Conservation (phyloP, 2,888 invertebrate species). For the Camponotus fellah region DNA sequence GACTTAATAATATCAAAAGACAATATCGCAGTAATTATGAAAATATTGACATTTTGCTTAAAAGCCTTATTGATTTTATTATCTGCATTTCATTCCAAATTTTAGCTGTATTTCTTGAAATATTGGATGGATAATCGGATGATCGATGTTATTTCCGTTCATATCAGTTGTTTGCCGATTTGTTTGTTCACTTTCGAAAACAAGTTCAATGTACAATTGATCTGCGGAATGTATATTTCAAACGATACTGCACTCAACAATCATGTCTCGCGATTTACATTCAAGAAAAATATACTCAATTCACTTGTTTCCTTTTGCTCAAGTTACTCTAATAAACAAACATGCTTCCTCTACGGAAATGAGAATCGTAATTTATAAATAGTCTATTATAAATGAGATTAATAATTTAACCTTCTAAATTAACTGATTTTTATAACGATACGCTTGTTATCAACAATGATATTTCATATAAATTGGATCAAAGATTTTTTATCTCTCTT, state of each 20-base stretch:
- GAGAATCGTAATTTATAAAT: not conserved
- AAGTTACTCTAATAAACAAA: not conserved
- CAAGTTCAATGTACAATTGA: conserved; percentile 54
- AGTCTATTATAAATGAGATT: not conserved
- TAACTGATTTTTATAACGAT: not conserved
- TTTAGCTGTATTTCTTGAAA: not conserved
- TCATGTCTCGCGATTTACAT: not conserved
- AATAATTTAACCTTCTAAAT: not conserved
- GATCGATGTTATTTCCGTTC: conserved; percentile 16
- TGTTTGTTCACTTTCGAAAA: conserved; percentile 49
- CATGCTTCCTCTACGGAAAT: not conserved
- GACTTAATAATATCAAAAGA: not conserved
- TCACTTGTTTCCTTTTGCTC: not conserved
- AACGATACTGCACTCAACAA: not conserved
- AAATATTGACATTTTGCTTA: not conserved
- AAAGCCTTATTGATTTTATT: not conserved
- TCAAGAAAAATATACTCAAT: not conserved
- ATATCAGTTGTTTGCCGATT: conserved; percentile 19
- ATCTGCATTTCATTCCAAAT: not conserved
- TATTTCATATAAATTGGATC: not conserved
- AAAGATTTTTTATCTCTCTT: conserved; percentile 25
- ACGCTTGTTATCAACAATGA: not conserved
- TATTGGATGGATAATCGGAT: not conserved
- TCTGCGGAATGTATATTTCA: conserved; percentile 27
- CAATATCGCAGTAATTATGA: not conserved